phyloP scores from a whole-genome alignment of 2,888 invertebrate species.

The Micoletzkya japonica region DNA sequence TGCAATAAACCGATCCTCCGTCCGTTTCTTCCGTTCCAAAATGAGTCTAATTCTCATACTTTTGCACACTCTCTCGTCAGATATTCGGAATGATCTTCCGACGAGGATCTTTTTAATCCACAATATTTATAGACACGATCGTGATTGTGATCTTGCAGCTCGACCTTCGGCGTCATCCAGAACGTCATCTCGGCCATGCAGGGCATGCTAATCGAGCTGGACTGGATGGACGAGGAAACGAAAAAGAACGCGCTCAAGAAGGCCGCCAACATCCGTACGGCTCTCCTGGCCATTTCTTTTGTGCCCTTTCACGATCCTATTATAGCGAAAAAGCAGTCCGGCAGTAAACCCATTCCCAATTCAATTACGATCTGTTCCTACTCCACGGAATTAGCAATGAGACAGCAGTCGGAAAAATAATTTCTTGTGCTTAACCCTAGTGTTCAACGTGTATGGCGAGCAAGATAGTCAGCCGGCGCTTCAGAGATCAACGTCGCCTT shows the following conservation, averaged over 20 bases:
- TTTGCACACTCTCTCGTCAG: neutral
- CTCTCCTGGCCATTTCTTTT: neutral
- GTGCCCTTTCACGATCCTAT: neutral
- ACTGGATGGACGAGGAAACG: conserved; percentile 44
- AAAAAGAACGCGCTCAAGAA: conserved; percentile 46
- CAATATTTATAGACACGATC: neutral
- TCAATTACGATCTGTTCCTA: too few species aligned
- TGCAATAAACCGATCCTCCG: too few species aligned
- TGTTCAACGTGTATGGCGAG: neutral
- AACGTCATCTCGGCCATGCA: conserved; percentile 49
- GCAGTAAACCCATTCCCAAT: neutral
- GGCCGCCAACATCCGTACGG: conserved; percentile 41
- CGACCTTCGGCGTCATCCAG: conserved; percentile 40
- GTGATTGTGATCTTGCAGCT: conserved; percentile 24
- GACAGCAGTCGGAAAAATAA: neutral
- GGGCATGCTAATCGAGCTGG: conserved; percentile 52
- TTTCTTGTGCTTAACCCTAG: neutral
- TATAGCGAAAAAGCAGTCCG: neutral
- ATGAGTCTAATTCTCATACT: neutral
- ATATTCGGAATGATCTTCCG: too few species aligned
- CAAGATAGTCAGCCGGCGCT: neutral
- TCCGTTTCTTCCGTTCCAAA: too few species aligned
- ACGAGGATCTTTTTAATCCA: too few species aligned
- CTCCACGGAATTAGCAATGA: neutral
- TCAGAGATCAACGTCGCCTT: conserved; percentile 48